Conservation (phyloP, 2,113 vertebrate genomes). For the Protomyctophum bolini region DNA sequence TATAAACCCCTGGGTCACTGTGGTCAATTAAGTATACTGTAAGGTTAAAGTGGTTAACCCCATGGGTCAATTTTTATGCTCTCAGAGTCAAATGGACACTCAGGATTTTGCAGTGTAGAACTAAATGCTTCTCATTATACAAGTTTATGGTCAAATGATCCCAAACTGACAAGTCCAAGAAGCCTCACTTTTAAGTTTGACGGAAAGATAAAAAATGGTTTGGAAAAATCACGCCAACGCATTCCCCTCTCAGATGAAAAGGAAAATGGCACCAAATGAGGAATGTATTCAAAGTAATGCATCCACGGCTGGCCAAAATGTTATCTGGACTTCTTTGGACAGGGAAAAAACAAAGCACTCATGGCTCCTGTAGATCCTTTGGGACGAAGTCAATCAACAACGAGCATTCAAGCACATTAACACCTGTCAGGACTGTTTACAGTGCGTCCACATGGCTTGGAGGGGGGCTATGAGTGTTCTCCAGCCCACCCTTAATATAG, state of each 20-base stretch:
- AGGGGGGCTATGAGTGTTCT: constrained; percentile 8
- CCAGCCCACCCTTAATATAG: constrained; percentile 11
- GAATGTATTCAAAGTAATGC: constrained; percentile 22
- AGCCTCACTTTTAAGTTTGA: constrained; percentile 18
- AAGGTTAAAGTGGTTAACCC: no score
- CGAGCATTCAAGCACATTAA: constrained; percentile 34
- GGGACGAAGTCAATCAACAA: constrained; percentile 19
- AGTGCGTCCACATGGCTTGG: neutral
- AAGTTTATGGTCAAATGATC: constrained; percentile 21
- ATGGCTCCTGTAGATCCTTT: constrained; percentile 10
- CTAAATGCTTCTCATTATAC: constrained; percentile 32
- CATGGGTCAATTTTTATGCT: no score
- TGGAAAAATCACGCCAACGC: constrained; percentile 37
- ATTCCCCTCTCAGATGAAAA: constrained; percentile 46
- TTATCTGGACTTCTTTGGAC: constrained; percentile 6
- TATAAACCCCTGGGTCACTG: no score
- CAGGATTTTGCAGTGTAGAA: neutral
- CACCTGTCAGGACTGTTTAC: constrained; percentile 39
- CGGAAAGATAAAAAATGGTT: constrained; percentile 37
- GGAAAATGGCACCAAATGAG: constrained; percentile 21
- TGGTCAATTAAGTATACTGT: no score
- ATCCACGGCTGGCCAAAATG: constrained; percentile 12
- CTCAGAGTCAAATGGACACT: no score
- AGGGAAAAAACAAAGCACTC: neutral
- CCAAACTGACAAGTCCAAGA: constrained; percentile 47